Base-by-base conservation (phyloP, 2,888 invertebrate species). In the Apodemia zela region DNA sequence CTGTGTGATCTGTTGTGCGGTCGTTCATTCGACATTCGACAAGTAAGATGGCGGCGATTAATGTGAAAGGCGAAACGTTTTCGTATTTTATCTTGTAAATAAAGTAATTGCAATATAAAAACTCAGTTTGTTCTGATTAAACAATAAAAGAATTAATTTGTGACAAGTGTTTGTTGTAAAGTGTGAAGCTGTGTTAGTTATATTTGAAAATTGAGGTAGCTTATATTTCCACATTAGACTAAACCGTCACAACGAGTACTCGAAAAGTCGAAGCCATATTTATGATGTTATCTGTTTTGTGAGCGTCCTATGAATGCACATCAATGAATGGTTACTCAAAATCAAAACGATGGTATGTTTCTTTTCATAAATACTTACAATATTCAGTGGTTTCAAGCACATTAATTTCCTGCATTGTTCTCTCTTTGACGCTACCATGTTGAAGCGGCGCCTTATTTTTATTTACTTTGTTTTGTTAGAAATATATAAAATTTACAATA, bases 21-120 rank as follows among this genome's bases (percentile, higher is more conserved):
- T 87, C 85, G 85, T 88, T 90, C 87, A 85, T 89, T 87, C 85
- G 83, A 87, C 82, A 83, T 86, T 85, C 85, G 87, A 87, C 89
- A 90, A 89, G 90, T 93, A 75, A 75, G 92, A 94, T 94, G 94
- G 94, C 94, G 93, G 92, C 92, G 85, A 87, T 88, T 93, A 93
- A 93, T 94, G 94, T 93, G 93, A 93, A 93, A 93, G 93, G 93
- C 89, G 90, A 93, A 90, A 92, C 93, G 89, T 90, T 91, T 89
- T 91, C 87, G 75, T 84, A 88, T 81, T 87, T 84, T 79, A 77
- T 82, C 80, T 89, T 89, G 89, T 91, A 91, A 91, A 91, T 90
- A 91, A 84, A 87, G 85, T 83, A 80, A 82, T 76, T 79, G 80
- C 76, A 79, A 79, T 74, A 78, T 75, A 79, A 70, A 79, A 84